These are phyloP conservation scores for Hemithea aestivaria DNA, from an alignment of 2,888 invertebrate genomes.

Conservation along the genomic window DNA sequence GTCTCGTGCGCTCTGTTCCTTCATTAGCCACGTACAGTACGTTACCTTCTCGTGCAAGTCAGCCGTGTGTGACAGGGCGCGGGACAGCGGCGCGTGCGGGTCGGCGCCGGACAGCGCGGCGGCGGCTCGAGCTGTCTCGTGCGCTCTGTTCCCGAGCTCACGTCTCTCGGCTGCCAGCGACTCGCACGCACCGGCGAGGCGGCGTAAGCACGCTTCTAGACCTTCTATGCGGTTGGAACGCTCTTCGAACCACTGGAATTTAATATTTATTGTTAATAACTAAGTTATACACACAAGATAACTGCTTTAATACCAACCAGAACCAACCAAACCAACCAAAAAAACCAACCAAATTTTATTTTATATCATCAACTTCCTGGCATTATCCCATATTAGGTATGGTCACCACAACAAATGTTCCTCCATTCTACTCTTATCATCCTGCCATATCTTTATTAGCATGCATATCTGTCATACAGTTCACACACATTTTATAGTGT, in stretches of 20 bases:
- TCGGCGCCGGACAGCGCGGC: constrained; percentile 93
- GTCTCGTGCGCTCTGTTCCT: constrained; percentile 91
- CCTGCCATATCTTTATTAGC: too few relatives aligned
- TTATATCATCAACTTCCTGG: too few relatives aligned
- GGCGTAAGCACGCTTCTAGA: constrained; percentile 92
- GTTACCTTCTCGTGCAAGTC: constrained; percentile 54
- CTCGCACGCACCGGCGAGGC: constrained; percentile 92
- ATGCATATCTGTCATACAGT: too few relatives aligned
- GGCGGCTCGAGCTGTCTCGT: constrained; percentile 92
- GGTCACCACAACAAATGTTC: too few relatives aligned
- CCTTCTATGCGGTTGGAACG: constrained; percentile 94
- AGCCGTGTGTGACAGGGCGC: constrained; percentile 86
- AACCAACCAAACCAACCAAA: too few relatives aligned
- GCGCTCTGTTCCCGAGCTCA: constrained; percentile 88
- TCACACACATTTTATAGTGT: too few relatives aligned
- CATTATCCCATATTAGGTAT: too few relatives aligned
- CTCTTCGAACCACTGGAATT: constrained; percentile 97
- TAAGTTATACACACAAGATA: too few relatives aligned
- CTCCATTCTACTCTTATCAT: too few relatives aligned
- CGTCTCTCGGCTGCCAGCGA: constrained; percentile 91
- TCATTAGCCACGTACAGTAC: too few relatives aligned
- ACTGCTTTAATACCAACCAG: too few relatives aligned
- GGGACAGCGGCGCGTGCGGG: constrained; percentile 93
- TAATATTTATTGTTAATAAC: not conserved
- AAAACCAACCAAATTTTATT: too few relatives aligned